These are phyloP conservation scores for Trichechus manatus DNA, from an alignment of 2,113 vertebrate genomes.

Conservation along the genomic window DNA sequence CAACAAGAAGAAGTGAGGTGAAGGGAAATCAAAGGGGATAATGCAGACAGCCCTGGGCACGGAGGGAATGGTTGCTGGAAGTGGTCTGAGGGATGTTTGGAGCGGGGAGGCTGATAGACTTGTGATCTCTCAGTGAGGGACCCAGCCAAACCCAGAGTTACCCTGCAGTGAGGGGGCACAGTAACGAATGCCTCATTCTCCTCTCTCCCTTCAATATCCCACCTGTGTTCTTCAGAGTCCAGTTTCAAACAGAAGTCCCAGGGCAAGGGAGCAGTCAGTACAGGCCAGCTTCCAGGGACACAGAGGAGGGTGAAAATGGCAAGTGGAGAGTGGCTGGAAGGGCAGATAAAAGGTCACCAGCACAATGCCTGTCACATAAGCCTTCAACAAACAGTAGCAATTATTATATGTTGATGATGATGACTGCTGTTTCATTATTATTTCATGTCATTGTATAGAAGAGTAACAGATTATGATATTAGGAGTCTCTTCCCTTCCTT, in stretches of 20 bases:
- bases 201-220: not conserved
- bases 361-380: not conserved
- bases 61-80: not conserved
- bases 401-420: not conserved
- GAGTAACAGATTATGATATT: not conserved
- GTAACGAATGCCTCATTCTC: not conserved
- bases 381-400: not conserved
- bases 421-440: not conserved
- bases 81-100: not conserved
- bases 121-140: not conserved
- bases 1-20: not conserved
- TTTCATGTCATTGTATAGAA: not conserved
- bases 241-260: not conserved
- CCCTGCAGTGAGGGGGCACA: no score
- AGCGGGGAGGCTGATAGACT: not conserved
- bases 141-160: accelerated
- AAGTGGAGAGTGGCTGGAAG: not conserved
- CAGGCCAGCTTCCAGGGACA: not conserved
- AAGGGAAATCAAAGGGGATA: not conserved
- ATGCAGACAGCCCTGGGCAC: not conserved
- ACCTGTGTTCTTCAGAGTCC: not conserved
- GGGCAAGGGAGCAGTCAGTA: not conserved
- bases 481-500: not conserved
- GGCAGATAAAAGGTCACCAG: not conserved
- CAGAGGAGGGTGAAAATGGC: not conserved